A percentile compares a stretch with the other conserved stretches of the same genome.
Evolutionary conservation across 2,888 invertebrate genomes (phyloP).

Genomic region (Diloba caeruleocephala): DNA sequence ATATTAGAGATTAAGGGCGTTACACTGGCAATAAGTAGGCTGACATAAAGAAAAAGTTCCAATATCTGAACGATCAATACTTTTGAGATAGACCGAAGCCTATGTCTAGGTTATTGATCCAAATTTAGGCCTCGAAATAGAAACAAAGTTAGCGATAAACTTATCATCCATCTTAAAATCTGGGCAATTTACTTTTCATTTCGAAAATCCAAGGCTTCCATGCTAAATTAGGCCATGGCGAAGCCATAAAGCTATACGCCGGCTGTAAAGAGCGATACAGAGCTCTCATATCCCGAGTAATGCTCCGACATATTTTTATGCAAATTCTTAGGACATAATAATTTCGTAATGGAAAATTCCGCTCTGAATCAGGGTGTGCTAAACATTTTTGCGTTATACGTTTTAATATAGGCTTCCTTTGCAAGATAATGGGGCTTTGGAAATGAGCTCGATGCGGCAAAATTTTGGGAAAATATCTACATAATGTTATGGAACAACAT

Average conservation of each 20-base stretch:
- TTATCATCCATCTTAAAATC: conserved; percentile 9
- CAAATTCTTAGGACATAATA: conserved; percentile 48
- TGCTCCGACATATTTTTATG: conserved; percentile 47
- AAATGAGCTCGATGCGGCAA: conserved; percentile 13
- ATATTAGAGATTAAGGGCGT: too few relatives aligned
- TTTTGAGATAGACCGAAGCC: too few relatives aligned
- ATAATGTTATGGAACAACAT: conserved; percentile 8
- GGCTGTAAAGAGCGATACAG: conserved; percentile 5
- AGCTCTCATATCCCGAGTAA: conserved; percentile 15
- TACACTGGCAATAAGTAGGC: background rate
- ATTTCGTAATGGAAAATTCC: conserved; percentile 47
- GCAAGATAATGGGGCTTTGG: conserved; percentile 17
- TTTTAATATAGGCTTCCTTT: conserved; percentile 26
- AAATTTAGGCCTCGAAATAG: conserved; percentile 11
- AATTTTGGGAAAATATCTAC: conserved; percentile 8
- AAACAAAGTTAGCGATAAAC: conserved; percentile 18
- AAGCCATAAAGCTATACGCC: conserved; percentile 6
- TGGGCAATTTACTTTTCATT: conserved; percentile 1
- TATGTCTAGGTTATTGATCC: conserved; percentile 30
- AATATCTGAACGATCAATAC: too few relatives aligned
- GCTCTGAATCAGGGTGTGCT: conserved; percentile 12
- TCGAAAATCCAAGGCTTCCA: conserved; percentile 1
- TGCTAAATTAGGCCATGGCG: background rate
- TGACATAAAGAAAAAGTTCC: conserved; percentile 13
- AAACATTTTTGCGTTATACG: conserved; percentile 29